Base-by-base conservation (phyloP, 2,113 vertebrate genomes). In the Mola mola region DNA sequence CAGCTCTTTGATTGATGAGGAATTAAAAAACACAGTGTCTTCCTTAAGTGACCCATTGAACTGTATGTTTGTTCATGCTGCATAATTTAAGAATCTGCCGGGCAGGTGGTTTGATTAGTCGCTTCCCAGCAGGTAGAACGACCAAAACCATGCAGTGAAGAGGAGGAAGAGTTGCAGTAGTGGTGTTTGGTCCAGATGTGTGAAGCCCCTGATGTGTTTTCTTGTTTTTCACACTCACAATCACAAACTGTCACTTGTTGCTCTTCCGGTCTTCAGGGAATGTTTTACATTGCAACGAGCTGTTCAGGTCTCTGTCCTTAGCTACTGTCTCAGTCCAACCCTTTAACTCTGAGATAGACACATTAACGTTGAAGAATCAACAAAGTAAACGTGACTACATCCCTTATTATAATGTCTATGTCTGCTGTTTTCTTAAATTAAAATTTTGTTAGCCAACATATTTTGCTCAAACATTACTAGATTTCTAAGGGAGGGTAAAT, bases 1-100 rank as follows among this genome's bases (percentile, higher is more conserved):
- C 4, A 2, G 63, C 26, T 9, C 3, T 17, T n/a, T 56, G 13
- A 17, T 8, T 41, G 6, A 21, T 2, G 8, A 16, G 8, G 2
- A 2, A 21, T n/a, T n/a, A n/a, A n/a, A n/a, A n/a, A n/a, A n/a
- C n/a, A 90, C 90, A 33, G 81, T 78, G 79, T 92, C 91, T 87
- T 86, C 85, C 87, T 88, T 21, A 24, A 88, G 77, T 85, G 85
- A 88, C 74, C 83, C 58, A 62, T 76, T 78, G 89, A 91, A 83
- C 83, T 92, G 87, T 91, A 91, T 88, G 89, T 93, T 95, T 94
- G 89, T 91, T 94, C 90, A 92, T 90, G 89, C 90, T 94, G 90
- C 86, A 95, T 94, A 92, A 95, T 95, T 95, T 85, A 94, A 93
- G 90, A 92, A 93, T 89, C 87, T 88, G 81, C 83, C 79, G 75